These are phyloP conservation scores for Eupithecia tripunctaria DNA, from an alignment of 2,888 invertebrate species.

Conservation along the genomic window DNA sequence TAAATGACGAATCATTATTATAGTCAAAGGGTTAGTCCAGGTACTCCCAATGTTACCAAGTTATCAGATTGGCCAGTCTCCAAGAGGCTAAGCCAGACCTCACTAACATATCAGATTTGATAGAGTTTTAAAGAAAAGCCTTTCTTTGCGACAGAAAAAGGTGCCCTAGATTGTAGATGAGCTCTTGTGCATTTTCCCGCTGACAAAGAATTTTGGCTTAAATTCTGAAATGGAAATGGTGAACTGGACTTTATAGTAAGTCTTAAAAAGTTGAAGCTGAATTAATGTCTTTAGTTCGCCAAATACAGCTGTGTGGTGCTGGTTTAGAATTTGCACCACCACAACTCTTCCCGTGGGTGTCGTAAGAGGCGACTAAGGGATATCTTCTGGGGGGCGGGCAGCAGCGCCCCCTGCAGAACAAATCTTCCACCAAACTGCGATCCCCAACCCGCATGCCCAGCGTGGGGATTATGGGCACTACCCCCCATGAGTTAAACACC, in stretches of 20 bases:
- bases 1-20: not conserved
- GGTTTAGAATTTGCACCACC: too few species aligned
- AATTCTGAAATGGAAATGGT: not conserved
- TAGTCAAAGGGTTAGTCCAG: not conserved
- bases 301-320: too few species aligned
- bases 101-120: not conserved
- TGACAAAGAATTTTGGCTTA: not conserved
- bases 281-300: too few species aligned
- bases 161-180: not conserved
- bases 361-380: too few species aligned
- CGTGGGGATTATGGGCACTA: too few species aligned
- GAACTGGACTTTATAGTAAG: not conserved
- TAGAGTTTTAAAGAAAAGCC: not conserved
- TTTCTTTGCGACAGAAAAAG: not conserved
- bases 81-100: not conserved
- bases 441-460: too few species aligned
- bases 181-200: not conserved
- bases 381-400: too few species aligned
- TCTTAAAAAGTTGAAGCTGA: not conserved
- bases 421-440: too few species aligned
- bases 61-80: constrained; percentile 1
- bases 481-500: too few species aligned
- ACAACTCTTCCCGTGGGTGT: too few species aligned
- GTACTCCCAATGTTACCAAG: not conserved
- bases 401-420: too few species aligned